phyloP scores from a whole-genome alignment of 2,888 invertebrate species.

The Gymnoscelis rufifasciata region DNA sequence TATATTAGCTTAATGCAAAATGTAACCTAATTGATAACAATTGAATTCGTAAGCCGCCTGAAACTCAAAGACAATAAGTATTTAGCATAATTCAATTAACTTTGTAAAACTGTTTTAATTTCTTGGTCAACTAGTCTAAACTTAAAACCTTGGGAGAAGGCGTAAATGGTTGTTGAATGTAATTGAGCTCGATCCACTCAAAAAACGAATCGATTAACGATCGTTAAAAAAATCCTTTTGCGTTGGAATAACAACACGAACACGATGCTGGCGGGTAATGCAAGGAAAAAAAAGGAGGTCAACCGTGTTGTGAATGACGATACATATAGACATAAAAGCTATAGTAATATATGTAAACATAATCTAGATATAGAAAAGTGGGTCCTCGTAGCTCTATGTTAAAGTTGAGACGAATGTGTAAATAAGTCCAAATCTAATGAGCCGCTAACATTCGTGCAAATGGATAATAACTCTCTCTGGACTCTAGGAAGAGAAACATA shows the following conservation, averaged over 20 bases:
- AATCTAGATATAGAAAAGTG: too few species aligned
- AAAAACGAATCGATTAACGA: constrained; percentile 31
- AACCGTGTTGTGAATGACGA: constrained; percentile 36
- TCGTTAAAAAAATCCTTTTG: constrained; percentile 35
- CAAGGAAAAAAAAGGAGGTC: constrained; percentile 50
- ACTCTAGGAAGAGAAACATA: too few species aligned
- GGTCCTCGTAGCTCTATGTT: too few species aligned
- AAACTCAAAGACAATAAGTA: background rate
- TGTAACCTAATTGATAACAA: background rate
- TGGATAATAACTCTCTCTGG: too few species aligned
- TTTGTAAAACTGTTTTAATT: constrained; percentile 20
- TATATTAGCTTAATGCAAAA: background rate
- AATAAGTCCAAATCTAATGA: too few species aligned
- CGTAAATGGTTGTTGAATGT: constrained; percentile 41
- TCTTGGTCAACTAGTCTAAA: constrained; percentile 29
- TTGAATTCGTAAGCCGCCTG: background rate
- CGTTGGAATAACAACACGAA: constrained; percentile 34
- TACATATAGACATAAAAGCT: constrained; percentile 25
- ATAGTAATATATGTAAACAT: too few species aligned
- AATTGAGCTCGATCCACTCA: constrained; percentile 36
- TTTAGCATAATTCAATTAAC: constrained; percentile 1
- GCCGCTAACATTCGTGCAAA: too few species aligned
- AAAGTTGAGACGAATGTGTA: too few species aligned
- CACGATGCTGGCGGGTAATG: constrained; percentile 28
- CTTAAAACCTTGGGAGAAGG: constrained; percentile 41